Conservation (phyloP, 2,113 vertebrate species). For the Gallinago media region DNA sequence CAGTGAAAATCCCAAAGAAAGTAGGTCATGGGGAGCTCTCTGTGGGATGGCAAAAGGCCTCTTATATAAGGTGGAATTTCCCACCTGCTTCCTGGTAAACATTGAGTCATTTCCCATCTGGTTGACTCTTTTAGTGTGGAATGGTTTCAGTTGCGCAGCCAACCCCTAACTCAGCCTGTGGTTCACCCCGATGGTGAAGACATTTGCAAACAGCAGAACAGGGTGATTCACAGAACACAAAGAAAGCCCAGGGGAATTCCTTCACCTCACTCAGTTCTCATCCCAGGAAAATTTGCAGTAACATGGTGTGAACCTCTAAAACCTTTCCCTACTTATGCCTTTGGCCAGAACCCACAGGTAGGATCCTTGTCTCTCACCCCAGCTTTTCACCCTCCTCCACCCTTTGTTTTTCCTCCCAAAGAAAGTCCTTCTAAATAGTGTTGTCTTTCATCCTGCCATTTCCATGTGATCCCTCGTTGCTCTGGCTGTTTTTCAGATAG, state of each 20-base stretch:
- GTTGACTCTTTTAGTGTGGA: not conserved
- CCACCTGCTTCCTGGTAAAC: not conserved
- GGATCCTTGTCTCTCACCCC: not conserved
- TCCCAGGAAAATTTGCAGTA: not conserved
- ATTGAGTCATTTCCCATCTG: not conserved
- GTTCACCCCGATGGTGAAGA: not conserved
- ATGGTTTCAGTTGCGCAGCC: not conserved
- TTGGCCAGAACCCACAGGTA: rapidly evolving
- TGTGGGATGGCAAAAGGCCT: not conserved
- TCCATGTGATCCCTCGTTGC: not conserved
- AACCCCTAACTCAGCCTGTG: not conserved
- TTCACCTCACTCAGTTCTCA: not conserved
- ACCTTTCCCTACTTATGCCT: not conserved
- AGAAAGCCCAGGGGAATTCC: not conserved
- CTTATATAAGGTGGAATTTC: conserved; percentile 24
- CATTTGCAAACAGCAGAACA: not conserved
- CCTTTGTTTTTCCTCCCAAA: not conserved
- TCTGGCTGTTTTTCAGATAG: not conserved
- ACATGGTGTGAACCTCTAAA: not conserved
- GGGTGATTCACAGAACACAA: not conserved
- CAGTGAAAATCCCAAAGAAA: not conserved
- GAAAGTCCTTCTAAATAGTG: not conserved
- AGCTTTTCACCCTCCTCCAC: not conserved
- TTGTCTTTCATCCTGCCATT: not conserved
- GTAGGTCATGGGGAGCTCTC: not conserved